phyloP scores from a whole-genome alignment of 2,797 vertebrate species.

The Etheostoma nigrum region DNA sequence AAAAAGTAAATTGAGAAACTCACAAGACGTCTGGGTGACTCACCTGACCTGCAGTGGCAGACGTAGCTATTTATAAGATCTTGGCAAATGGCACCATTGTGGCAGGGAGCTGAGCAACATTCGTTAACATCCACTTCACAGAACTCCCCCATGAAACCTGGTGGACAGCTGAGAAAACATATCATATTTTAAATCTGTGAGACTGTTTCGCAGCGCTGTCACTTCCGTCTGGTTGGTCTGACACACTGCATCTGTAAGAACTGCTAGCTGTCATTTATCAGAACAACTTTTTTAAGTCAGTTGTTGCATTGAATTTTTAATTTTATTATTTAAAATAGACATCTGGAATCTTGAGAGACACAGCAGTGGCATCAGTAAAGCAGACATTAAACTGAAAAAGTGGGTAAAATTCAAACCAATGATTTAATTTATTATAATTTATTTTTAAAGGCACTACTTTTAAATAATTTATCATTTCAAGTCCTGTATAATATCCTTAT shows the following conservation, averaged over 20 bases:
- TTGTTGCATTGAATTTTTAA: constrained; percentile 15
- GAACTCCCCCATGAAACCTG: constrained; percentile 89
- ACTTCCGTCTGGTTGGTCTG: constrained; percentile 40
- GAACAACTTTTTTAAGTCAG: constrained; percentile 16
- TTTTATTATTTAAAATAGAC: constrained; percentile 12
- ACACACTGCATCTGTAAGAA: constrained; percentile 36
- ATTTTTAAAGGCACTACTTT: background rate
- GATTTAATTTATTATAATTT: too few relatives aligned
- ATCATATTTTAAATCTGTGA: constrained; percentile 43
- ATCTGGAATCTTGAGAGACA: background rate
- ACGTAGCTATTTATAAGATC: constrained; percentile 88
- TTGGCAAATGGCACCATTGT: constrained; percentile 86
- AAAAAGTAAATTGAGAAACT: constrained; percentile 55
- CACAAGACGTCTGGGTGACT: constrained; percentile 68
- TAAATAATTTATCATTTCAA: background rate
- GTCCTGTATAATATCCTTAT: background rate
- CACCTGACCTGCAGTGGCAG: constrained; percentile 92
- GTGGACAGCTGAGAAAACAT: constrained; percentile 86
- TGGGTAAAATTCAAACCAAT: constrained; percentile 18
- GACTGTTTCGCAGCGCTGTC: constrained; percentile 49
- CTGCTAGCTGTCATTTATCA: constrained; percentile 41
- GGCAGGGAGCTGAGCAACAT: constrained; percentile 89
- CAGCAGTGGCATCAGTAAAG: constrained; percentile 17
- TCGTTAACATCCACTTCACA: constrained; percentile 92
- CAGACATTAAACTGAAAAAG: background rate